Evolutionary conservation across 2,113 vertebrate genomes (phyloP), one percentile per base, ranked within the genome.

Genomic region (Apodemus speciosus): DNA sequence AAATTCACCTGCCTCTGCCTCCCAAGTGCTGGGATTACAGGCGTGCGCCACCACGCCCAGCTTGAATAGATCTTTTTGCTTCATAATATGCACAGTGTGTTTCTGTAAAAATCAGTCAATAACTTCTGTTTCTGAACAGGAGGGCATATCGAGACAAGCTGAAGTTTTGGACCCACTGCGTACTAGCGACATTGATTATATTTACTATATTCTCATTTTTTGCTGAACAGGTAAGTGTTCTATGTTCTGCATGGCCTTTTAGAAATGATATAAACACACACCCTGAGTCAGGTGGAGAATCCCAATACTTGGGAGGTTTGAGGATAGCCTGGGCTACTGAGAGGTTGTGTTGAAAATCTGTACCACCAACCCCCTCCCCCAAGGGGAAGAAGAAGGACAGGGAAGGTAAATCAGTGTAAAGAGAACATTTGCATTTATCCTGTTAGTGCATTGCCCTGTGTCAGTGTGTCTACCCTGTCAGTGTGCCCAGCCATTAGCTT

Each of bases 121-220:
- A 15, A 85, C 8, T 89, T 97, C 23, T 95, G 96, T 96, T 88
- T 97, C 88, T 95, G 10, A 95, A 11, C 97, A 99, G 99, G 99
- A 98, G 99, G 68, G 97, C 98, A 2, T 99, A 99, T 93, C 98
- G 99, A 83, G 99, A 99, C 98, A 99, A 99, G 97, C 95, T 99
- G 96, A 99, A 99, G 98, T 99, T 99, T 97, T 99, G 99, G 99
- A 99, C 99, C 8, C 99, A 99, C 79, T 99, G 99, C 94, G 99
- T 99, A 87, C 98, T 99, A 43, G 98, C 99, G 96, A 99, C 99
- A 0, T 98, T 99, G 77, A 99, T 99, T 95, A 94, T 99, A 95
- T 99, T 99, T 98, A 99, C 99, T 9, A 91, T 99, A 95, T 98
- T 99, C 97, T 99, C 99, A 4, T 99, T 99, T 98, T 99, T 99